Base-by-base conservation (phyloP, 2,113 vertebrate species). In the Rousettus leschenaultii region DNA sequence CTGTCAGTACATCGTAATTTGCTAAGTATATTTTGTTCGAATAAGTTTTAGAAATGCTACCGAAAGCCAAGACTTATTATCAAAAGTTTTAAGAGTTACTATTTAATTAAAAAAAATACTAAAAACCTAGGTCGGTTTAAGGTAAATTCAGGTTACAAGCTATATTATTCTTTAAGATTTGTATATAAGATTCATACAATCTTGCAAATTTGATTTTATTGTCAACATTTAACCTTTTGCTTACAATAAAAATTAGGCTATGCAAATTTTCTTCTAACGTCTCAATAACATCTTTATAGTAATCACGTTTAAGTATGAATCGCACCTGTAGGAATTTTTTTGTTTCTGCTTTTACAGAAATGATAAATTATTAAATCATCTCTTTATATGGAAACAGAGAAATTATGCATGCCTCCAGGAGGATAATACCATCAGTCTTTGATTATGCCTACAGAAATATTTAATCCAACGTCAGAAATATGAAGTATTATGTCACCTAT, bases 361-460 rank as follows among this genome's bases (percentile, higher is more conserved):
- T 66, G 22, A n/a, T 61, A 70, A 91, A 85, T 59, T 90, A 26
- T 33, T 78, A 38, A 93, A 85, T 74, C 26, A 61, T 87, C n/a
- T 45, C 30, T 59, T 92, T 77, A 71, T 13, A 70, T 43, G 51
- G 26, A 90, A 89, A 35, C 24, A 83, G 57, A 63, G 26, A 86
- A 77, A 40, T 51, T 77, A 61, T 45, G 33, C 57, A 96, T 3
- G 21, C 28, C 59, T n/a, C 7, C 83, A 73, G 21, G n/a, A 33
- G 4, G 18, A 61, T 33, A 86, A 75, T 28, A 43, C 26, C 22
- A 66, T 43, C 38, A 40, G 59, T 59, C 53, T 59, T 79, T 86
- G 38, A 88, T 53, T 80, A 96, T 70, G 80, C 53, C 78, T 89
- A 77, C 15, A 82, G 48, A 96, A 75, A 92, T 89, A 43, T 82